Percentiles rank a stretch among this genome's conserved stretches.
These are phyloP conservation scores for Anarsia innoxiella DNA, from an alignment of 2,888 invertebrate species.

Conservation along the genomic window DNA sequence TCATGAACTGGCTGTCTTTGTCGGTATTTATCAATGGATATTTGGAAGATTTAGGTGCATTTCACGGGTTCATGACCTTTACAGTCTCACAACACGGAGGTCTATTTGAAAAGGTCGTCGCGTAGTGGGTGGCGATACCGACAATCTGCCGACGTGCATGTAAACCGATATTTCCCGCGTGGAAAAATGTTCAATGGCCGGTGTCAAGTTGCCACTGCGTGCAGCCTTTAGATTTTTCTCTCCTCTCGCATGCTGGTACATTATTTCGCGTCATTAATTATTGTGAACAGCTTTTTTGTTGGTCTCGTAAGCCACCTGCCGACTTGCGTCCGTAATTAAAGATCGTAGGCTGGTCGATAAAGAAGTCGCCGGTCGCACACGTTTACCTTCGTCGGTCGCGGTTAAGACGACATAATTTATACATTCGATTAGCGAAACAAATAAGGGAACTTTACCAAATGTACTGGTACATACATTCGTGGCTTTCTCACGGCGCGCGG, in stretches of 20 bases:
- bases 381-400: constrained; percentile 50
- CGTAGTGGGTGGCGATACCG: constrained; percentile 63
- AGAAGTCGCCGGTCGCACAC: constrained; percentile 40
- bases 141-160: constrained; percentile 40
- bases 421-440: constrained; percentile 24
- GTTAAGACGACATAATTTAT: constrained; percentile 21
- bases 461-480: constrained; percentile 2
- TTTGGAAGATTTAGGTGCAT: too few relatives aligned
- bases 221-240: constrained; percentile 69
- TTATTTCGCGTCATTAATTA: constrained; percentile 74
- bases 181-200: constrained; percentile 68
- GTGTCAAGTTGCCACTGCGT: constrained; percentile 62
- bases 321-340: constrained; percentile 55
- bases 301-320: constrained; percentile 66
- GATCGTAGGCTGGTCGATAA: constrained; percentile 39
- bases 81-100: constrained; percentile 26
- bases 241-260: constrained; percentile 69
- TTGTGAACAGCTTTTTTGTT: constrained; percentile 56
- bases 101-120: constrained; percentile 32
- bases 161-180: constrained; percentile 71
- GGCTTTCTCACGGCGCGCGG: constrained; percentile 11
- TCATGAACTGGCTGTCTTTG: too few relatives aligned
- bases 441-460: constrained; percentile 14
- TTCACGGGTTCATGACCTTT: too few relatives aligned
- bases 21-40: too few relatives aligned